These are phyloP conservation scores for Dicycla oo DNA, from an alignment of 2,888 invertebrate species.

Conservation along the genomic window DNA sequence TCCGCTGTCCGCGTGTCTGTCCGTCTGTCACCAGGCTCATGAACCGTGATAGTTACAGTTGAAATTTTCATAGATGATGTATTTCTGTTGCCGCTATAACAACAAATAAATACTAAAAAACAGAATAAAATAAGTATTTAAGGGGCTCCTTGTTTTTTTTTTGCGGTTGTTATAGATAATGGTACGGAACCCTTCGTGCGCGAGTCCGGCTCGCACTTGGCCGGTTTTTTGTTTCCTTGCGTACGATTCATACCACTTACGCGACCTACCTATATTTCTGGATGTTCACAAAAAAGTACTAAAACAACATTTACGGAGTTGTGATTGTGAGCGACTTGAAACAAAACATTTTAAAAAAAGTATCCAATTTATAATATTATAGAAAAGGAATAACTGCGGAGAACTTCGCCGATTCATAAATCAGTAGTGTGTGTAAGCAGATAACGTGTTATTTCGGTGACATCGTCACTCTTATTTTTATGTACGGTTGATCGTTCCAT, in stretches of 20 bases:
- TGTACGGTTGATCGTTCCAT: constrained; percentile 45
- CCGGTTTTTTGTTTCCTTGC: constrained; percentile 14
- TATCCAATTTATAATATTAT: constrained; percentile 14
- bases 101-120: too few relatives aligned
- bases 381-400: constrained; percentile 4
- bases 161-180: too few relatives aligned
- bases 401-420: constrained; percentile 32
- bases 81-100: too few relatives aligned
- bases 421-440: constrained; percentile 36
- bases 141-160: too few relatives aligned
- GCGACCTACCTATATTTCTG: not conserved
- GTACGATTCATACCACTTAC: not conserved
- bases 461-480: constrained; percentile 62
- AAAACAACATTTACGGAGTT: constrained; percentile 11
- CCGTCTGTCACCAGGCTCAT: too few relatives aligned
- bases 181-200: too few relatives aligned
- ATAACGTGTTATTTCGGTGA: constrained; percentile 57
- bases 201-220: too few relatives aligned
- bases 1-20: too few relatives aligned
- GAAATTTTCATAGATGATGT: too few relatives aligned
- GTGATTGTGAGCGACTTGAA: constrained; percentile 1
- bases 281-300: not conserved
- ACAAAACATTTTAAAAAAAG: constrained; percentile 19
- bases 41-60: too few relatives aligned
- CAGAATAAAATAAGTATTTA: too few relatives aligned